Evolutionary conservation across 2,797 vertebrate species (phyloP).

Genomic region (Poecilia wingei): DNA sequence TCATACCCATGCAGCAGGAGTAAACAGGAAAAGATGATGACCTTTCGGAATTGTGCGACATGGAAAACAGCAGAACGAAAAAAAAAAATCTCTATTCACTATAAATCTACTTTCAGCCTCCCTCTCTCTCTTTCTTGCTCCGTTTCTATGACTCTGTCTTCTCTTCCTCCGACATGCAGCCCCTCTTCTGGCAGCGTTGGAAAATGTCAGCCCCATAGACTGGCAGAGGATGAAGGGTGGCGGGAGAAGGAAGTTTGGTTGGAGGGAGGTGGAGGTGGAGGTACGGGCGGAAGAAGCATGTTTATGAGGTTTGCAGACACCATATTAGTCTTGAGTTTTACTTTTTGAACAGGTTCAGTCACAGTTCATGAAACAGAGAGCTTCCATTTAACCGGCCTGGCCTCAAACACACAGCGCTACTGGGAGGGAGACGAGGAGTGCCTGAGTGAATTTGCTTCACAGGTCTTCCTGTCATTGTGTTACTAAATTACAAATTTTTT

Average conservation of each 20-base stretch:
- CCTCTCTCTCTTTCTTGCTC: constrained; percentile 13
- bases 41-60: constrained; percentile 42
- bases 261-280: background rate
- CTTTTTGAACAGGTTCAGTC: constrained; percentile 75
- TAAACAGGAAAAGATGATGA: constrained; percentile 29
- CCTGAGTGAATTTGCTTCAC: constrained; percentile 5
- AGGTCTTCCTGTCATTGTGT: constrained; percentile 2
- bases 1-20: background rate
- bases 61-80: constrained; percentile 31
- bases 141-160: constrained; percentile 31
- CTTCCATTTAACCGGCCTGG: constrained; percentile 59
- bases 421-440: background rate
- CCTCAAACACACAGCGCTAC: constrained; percentile 12
- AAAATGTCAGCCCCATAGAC: constrained; percentile 69
- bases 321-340: constrained; percentile 73
- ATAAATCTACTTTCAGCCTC: constrained; percentile 52
- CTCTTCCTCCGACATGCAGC: constrained; percentile 52
- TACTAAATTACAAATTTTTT: background rate
- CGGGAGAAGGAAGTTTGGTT: constrained; percentile 29
- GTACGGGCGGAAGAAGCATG: constrained; percentile 53
- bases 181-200: constrained; percentile 53
- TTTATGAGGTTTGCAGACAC: constrained; percentile 68
- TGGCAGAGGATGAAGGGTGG: constrained; percentile 74
- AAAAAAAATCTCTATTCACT: constrained; percentile 25
- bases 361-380: constrained; percentile 74